These are phyloP conservation scores for Achatina immaculata DNA, from an alignment of 1,140 invertebrate genomes.

Conservation along the genomic window DNA sequence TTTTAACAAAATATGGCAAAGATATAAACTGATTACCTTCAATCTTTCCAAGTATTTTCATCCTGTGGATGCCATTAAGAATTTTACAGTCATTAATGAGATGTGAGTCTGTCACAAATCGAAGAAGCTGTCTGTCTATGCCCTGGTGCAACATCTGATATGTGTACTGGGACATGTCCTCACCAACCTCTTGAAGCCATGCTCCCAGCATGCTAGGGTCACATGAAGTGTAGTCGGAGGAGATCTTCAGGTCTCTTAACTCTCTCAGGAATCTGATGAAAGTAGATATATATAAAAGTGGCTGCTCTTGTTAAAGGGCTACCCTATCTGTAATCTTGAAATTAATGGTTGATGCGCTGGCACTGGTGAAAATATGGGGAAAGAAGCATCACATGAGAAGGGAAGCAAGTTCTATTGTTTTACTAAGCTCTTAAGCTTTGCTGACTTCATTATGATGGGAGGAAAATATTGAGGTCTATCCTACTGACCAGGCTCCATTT, in stretches of 20 bases:
- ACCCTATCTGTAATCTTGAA: no score
- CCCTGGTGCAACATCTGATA: conserved; percentile 96
- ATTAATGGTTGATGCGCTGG: no score
- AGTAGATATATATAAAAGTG: no score
- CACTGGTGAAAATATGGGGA: no score
- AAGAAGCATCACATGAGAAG: no score
- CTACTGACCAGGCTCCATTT: no score
- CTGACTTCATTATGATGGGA: no score
- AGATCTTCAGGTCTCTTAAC: conserved; percentile 92
- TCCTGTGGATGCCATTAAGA: conserved; percentile 91
- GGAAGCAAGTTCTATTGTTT: no score
- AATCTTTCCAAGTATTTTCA: conserved; percentile 89
- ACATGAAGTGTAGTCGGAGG: conserved; percentile 96
- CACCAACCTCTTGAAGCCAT: conserved; percentile 87
- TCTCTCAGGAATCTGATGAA: conserved; percentile 87
- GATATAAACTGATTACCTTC: conserved; percentile 90
- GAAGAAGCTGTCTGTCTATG: conserved; percentile 84
- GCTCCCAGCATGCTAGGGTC: conserved; percentile 92
- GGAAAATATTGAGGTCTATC: no score
- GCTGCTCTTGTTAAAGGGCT: no score
- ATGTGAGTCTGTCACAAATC: conserved; percentile 87
- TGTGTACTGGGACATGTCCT: conserved; percentile 95
- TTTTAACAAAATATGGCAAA: no score
- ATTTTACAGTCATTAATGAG: conserved; percentile 90
- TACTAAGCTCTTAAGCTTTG: no score